These are phyloP conservation scores for Priocnemis perturbator DNA, from an alignment of 2,888 invertebrate species.

Conservation along the genomic window DNA sequence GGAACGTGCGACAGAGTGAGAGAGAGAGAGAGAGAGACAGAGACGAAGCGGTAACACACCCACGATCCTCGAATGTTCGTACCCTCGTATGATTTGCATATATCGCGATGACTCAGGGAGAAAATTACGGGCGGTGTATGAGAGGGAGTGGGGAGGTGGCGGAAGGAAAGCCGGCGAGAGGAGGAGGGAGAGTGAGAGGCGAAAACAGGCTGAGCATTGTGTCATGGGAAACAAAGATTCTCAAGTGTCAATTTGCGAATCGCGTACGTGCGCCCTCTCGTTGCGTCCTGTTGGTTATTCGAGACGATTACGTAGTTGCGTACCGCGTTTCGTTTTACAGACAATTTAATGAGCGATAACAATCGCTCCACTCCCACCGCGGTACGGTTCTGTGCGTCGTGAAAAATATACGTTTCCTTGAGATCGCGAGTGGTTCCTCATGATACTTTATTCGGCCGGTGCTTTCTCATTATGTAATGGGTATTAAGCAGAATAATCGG, in stretches of 20 bases:
- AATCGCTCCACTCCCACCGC: background rate
- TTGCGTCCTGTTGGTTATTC: too few species aligned
- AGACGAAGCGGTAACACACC: slow-evolving; percentile 12
- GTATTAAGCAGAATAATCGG: slow-evolving; percentile 9
- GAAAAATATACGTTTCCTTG: too few species aligned
- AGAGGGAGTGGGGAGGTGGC: background rate
- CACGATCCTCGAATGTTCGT: slow-evolving; percentile 21
- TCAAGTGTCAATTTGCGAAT: slow-evolving; percentile 4
- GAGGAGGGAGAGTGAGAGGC: background rate
- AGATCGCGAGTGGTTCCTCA: too few species aligned
- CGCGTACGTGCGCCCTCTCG: too few species aligned
- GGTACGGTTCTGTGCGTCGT: too few species aligned
- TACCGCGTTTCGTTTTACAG: too few species aligned
- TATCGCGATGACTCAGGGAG: slow-evolving; percentile 15
- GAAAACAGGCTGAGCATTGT: slow-evolving; percentile 3
- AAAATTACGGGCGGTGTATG: background rate
- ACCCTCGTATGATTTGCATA: slow-evolving; percentile 15
- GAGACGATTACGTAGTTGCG: too few species aligned
- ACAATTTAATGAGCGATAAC: too few species aligned
- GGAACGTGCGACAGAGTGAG: slow-evolving; percentile 11
- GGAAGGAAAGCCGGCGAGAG: slow-evolving; percentile 7
- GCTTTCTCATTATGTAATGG: too few species aligned
- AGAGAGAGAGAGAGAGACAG: background rate
- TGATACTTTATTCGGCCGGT: too few species aligned
- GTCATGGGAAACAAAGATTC: slow-evolving; percentile 6